Evolutionary conservation across 2,797 vertebrate genomes (phyloP).

Genomic region (Sparidentex hasta): DNA sequence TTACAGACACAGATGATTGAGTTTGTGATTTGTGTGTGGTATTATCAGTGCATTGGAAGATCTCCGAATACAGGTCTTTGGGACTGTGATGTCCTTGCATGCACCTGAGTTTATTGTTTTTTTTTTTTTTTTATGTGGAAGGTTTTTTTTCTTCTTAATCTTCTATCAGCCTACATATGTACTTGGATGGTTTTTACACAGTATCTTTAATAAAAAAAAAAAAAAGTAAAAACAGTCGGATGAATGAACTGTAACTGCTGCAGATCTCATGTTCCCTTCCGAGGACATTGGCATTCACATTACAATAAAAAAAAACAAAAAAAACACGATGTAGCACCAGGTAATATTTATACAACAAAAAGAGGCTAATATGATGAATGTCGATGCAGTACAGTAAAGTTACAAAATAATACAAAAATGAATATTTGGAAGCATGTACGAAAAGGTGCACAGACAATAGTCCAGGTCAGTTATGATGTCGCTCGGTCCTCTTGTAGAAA

Average conservation of each 20-base stretch:
- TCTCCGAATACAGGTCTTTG: constrained; percentile 88
- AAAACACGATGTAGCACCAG: constrained; percentile 95
- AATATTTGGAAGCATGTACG: constrained; percentile 79
- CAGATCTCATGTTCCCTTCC: constrained; percentile 84
- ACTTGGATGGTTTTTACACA: constrained; percentile 80
- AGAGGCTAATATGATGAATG: constrained; percentile 88
- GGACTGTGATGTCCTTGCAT: constrained; percentile 86
- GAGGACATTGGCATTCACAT: constrained; percentile 97
- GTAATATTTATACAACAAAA: constrained; percentile 88
- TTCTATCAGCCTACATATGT: constrained; percentile 76
- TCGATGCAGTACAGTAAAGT: constrained; percentile 91
- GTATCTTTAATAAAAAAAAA: constrained; percentile 84
- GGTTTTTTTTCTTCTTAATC: constrained; percentile 75
- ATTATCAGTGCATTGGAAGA: constrained; percentile 92
- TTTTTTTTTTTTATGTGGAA: constrained; percentile 35
- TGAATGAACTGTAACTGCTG: constrained; percentile 83
- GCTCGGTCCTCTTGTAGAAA: constrained; percentile 77
- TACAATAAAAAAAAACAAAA: constrained; percentile 84
- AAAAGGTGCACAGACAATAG: constrained; percentile 82
- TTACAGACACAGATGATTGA: constrained; percentile 87
- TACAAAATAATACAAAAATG: constrained; percentile 77
- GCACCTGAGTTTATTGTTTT: constrained; percentile 89
- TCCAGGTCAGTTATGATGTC: constrained; percentile 82
- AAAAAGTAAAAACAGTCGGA: constrained; percentile 83
- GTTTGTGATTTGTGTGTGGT: constrained; percentile 88